Conservation (phyloP, 1,140 invertebrate species). For the Aphis craccivora region DNA sequence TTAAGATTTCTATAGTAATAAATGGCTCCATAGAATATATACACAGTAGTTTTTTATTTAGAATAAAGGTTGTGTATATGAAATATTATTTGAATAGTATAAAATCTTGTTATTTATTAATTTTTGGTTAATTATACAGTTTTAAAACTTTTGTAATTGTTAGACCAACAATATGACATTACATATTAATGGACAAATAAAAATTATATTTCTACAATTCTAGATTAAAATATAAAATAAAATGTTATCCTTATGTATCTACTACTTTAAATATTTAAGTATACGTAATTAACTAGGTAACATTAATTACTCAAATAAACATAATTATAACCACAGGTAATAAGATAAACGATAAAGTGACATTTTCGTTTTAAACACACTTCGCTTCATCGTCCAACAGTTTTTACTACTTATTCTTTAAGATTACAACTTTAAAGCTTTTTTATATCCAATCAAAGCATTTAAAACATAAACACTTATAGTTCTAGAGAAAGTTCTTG, state of each 20-base stretch:
- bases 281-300: neutral
- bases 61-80: neutral
- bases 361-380: slow-evolving; percentile 20
- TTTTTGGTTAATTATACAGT: neutral
- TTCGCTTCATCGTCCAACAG: neutral
- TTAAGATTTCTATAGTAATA: too few species aligned
- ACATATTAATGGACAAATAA: neutral
- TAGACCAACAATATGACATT: neutral
- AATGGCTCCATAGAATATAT: neutral
- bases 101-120: neutral
- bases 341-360: neutral
- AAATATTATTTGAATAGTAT: neutral
- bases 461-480: neutral
- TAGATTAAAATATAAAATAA: neutral
- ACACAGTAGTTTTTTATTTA: neutral
- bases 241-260: neutral
- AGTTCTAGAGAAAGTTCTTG: neutral
- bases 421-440: neutral
- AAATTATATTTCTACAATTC: neutral
- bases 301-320: neutral
- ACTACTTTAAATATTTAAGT: neutral
- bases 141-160: neutral
- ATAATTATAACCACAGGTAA: neutral
- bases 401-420: slow-evolving; percentile 24
- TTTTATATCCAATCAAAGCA: neutral